phyloP scores from a whole-genome alignment of 2,797 vertebrate species.

The Centropyge bicolor region DNA sequence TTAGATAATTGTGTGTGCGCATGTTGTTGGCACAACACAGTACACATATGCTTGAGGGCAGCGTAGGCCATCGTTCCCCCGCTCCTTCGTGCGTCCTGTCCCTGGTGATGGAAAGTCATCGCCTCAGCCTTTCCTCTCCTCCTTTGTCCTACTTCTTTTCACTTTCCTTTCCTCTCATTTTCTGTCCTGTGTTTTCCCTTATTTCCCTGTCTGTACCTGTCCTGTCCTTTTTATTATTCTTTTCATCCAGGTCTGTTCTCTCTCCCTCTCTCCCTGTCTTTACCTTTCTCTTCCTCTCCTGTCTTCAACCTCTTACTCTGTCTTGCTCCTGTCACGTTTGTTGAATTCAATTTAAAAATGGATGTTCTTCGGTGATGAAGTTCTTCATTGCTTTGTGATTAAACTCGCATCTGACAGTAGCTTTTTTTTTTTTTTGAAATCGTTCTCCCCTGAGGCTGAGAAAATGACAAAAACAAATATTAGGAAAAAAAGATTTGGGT shows the following conservation, averaged over 20 bases:
- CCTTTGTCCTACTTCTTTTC: not conserved
- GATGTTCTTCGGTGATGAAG: conserved; percentile 28
- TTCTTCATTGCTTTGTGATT: conserved; percentile 31
- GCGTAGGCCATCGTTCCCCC: conserved; percentile 12
- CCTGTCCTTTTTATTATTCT: not conserved
- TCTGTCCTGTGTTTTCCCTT: not conserved
- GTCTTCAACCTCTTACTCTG: not conserved
- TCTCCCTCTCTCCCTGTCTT: not conserved
- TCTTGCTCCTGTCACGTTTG: conserved; percentile 27
- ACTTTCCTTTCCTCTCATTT: not conserved
- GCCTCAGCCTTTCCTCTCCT: not conserved
- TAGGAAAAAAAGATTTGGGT: conserved; percentile 45
- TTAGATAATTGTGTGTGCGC: conserved; percentile 56
- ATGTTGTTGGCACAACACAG: conserved; percentile 50
- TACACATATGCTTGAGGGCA: conserved; percentile 46
- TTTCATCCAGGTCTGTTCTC: not conserved
- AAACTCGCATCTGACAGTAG: conserved; percentile 38
- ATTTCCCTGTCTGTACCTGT: not conserved
- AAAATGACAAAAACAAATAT: conserved; percentile 49
- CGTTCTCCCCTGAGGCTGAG: conserved; percentile 30
- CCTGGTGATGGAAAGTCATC: not conserved
- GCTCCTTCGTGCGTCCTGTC: conserved; percentile 25
- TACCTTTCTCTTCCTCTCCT: not conserved
- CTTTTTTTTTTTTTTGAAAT: conserved; percentile 46
- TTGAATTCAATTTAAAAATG: conserved; percentile 53